Base-by-base conservation (phyloP, 2,888 invertebrate genomes). In the Flexamia atlantica region DNA sequence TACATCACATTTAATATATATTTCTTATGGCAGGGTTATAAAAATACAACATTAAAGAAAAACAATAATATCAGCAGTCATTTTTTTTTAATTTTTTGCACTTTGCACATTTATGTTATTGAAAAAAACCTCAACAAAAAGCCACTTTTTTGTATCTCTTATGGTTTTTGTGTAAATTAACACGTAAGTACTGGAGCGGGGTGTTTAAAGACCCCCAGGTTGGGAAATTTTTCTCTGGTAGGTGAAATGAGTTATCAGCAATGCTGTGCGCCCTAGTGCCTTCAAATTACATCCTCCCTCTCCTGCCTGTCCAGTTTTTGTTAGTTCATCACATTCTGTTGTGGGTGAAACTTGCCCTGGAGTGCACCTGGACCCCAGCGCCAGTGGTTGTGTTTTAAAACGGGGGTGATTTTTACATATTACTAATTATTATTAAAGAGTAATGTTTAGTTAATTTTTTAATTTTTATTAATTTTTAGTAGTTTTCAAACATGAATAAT, bases 141-240 rank as follows among this genome's bases (percentile, higher is more conserved):
- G n/a, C n/a, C n/a, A n/a, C n/a, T n/a, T n/a, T n/a, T n/a, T n/a
- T n/a, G n/a, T n/a, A n/a, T n/a, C n/a, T n/a, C n/a, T n/a, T n/a
- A n/a, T n/a, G n/a, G n/a, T n/a, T n/a, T n/a, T n/a, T n/a, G n/a
- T n/a, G n/a, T n/a, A n/a, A n/a, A n/a, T 80, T 80, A 80, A 80
- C 80, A 30, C 80, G 30, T 80, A 80, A 80, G 50, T 80, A 57
- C 30, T 53, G 30, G 80, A 57, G 32, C 81, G 82, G 82, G 82
- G 82, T 70, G 53, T 17, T 50, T 28, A 20, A 2, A 25, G 72
- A 72, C 72, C 82, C 82, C 72, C 42, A 36, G 28, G 46, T 10
- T 82, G 82, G 53, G 9, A 82, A 50, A 72, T 82, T 82, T 72
- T 0, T 20, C 30, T 70, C 32, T 82, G 46, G 42, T 32, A 46